A percentile compares a stretch with the other conserved stretches of the same genome.
phyloP scores from a whole-genome alignment of 2,888 invertebrate genomes.

The Hanleya hanleyi region DNA sequence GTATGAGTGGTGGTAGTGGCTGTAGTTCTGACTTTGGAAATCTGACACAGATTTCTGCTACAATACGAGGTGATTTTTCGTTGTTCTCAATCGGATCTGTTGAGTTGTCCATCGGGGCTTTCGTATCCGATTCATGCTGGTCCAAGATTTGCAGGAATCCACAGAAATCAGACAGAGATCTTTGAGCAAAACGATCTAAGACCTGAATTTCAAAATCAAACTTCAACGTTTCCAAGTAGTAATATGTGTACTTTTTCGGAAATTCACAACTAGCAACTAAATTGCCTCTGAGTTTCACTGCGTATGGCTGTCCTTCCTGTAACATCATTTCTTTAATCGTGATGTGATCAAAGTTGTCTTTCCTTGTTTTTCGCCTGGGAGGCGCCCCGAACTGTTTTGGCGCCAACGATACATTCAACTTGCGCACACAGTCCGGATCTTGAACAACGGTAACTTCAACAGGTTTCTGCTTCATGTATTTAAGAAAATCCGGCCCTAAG shows the following conservation, averaged over 20 bases:
- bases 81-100: not conserved
- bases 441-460: not conserved
- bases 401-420: not conserved
- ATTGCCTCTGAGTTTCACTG: not conserved
- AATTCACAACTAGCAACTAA: not conserved
- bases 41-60: slow-evolving; percentile 3
- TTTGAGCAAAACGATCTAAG: not conserved
- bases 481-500: too few relatives aligned
- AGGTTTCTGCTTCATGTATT: not conserved
- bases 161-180: not conserved
- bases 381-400: not conserved
- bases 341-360: not conserved
- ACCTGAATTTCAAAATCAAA: not conserved
- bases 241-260: not conserved
- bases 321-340: not conserved
- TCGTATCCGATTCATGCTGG: not conserved
- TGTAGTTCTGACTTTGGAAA: not conserved
- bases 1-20: not conserved
- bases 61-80: not conserved
- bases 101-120: not conserved
- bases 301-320: not conserved
- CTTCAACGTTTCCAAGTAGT: not conserved
- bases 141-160: not conserved
- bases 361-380: not conserved
- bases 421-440: not conserved